These are phyloP conservation scores for Amphibalanus amphitrite DNA, from an alignment of 1,140 invertebrate species.

Conservation along the genomic window DNA sequence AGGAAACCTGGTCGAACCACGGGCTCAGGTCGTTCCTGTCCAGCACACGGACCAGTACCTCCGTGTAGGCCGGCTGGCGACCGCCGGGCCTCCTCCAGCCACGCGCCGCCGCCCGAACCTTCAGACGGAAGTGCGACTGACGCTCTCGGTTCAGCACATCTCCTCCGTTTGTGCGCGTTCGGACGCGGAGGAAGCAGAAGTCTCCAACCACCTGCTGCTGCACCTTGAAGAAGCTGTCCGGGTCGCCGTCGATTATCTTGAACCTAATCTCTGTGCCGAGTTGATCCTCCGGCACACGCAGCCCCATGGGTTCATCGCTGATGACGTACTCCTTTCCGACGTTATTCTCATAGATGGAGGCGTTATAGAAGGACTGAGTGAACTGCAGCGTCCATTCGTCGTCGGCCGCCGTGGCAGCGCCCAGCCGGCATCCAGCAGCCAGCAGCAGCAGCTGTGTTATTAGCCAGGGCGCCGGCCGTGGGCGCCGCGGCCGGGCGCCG, in stretches of 20 bases:
- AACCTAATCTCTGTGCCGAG: conserved; percentile 41
- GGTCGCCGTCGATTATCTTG: conserved; percentile 65
- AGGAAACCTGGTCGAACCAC: conserved; percentile 69
- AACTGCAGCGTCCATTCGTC: neutral
- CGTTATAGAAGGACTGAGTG: conserved; percentile 47
- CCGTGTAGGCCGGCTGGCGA: conserved; percentile 37
- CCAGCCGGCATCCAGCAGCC: neutral
- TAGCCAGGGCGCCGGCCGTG: too few species aligned
- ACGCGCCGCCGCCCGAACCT: conserved; percentile 52
- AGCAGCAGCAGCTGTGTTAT: neutral
- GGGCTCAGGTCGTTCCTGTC: conserved; percentile 87
- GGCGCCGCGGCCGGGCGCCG: too few species aligned
- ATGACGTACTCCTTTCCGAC: conserved; percentile 61
- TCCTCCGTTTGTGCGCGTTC: conserved; percentile 64
- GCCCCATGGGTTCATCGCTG: conserved; percentile 47
- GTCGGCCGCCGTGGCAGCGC: neutral
- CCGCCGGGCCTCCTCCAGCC: conserved; percentile 12
- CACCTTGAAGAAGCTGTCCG: conserved; percentile 79
- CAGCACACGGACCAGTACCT: conserved; percentile 56
- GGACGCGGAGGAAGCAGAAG: conserved; percentile 76
- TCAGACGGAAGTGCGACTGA: conserved; percentile 59
- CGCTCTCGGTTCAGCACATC: conserved; percentile 79
- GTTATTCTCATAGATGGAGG: conserved; percentile 77
- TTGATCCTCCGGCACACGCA: conserved; percentile 26
- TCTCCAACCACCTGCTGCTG: conserved; percentile 72